Base-by-base conservation (phyloP, 1,140 invertebrate species). In the Pinna nobilis region DNA sequence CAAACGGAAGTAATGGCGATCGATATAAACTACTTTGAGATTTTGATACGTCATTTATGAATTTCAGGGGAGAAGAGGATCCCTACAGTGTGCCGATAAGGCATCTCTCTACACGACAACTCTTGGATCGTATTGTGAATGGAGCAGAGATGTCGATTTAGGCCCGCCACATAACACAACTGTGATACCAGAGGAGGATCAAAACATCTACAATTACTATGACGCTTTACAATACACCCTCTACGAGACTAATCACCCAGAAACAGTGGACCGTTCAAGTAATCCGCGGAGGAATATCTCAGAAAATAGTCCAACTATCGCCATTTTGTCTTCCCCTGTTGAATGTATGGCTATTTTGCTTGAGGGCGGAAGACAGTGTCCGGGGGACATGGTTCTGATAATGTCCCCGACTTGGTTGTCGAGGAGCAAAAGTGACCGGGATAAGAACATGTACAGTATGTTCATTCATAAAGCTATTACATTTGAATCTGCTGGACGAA, bases 221-320 rank as follows among this genome's bases (percentile, higher is more conserved):
- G 63, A 67, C 15, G 65, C 69, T n/a, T 47, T 78, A 13, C 68
- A 70, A 49, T 71, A 71, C n/a, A 49, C 64, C 15, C 23, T 79
- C 9, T 79, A 59, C 28, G 67, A 65, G 32, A 70, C 60, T 20
- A 66, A 67, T 28, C 47, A 72, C 25, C 68, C 69, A 96, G 67
- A 73, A 64, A 66, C 63, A 9, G 49, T 59, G 3, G 70, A 68
- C 59, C 55, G 63, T 57, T 66, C 73, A 9, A 13, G 51, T n/a
- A 15, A 20, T 41, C 61, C 64, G 18, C 30, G 72, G 44, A 37
- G n/a, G 15, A 3, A 25, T 2, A 25, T 32, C 15, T 35, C 53
- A 3, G 9, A 23, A 33, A 37, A 51, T 9, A 57, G 53, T 32
- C 41, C 75, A 18, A 68, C 77, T 7, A 70, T 81, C 5, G 72